Base-by-base conservation (phyloP, 1,140 invertebrate genomes). In the Pomacea maculata region DNA sequence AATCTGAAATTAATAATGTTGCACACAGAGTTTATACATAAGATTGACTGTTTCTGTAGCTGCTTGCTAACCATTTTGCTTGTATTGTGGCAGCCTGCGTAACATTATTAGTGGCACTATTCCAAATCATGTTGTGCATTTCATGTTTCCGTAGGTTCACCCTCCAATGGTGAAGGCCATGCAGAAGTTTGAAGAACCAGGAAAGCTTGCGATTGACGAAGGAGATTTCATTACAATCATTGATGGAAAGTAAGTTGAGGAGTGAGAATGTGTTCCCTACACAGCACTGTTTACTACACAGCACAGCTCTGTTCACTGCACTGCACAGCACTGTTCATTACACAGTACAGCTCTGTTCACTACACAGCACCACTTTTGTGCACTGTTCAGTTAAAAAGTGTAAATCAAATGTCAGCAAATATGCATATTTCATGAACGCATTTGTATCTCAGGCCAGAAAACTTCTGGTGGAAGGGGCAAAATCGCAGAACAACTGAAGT, bases 401-500 rank as follows among this genome's bases (percentile, higher is more conserved):
- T 4, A 45, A 45, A 45, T 45, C 34, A 45, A 45, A 45, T 6
- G 6, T 45, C 34, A 45, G 34, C 34, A 6, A 45, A 45, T 45
- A 6, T 4, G 34, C 34, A 45, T 45, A 45, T 45, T 45, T 45
- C 57, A 61, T 61, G 15, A 61, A 61, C 9, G 57, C 15, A 17
- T 45, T 11, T 4, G 7, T 63, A 6, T 71, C 77, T n/a, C 83
- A 93, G 92, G 45, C 86, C 96, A 1, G 97, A 99, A 85, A 93
- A 96, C 86, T 97, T 97, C 89, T 98, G 96, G 94, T 99, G 98
- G 96, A 97, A 96, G 91, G 97, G 92, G 19, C 98, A 99, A 91
- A 98, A 98, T 91, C 95, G 97, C 90, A 92, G 96, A 77, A 97
- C 96, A 0, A 95, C 95, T 87, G 94, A 97, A 85, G 94, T 99